Base-by-base conservation (phyloP, 2,888 invertebrate genomes). In the Sesia bembeciformis region DNA sequence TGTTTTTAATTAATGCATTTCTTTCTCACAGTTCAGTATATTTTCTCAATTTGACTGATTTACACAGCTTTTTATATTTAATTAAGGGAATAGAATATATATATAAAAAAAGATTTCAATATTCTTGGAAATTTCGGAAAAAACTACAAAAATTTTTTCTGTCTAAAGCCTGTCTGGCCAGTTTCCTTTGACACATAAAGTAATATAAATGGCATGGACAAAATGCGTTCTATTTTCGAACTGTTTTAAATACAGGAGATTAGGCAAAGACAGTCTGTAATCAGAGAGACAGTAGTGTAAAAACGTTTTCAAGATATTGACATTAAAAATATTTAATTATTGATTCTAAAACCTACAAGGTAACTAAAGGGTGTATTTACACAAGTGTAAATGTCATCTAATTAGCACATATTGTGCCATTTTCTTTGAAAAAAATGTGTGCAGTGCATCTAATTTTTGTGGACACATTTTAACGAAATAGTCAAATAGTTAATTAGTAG, bases 401-500 rank as follows among this genome's bases (percentile, higher is more conserved):
- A 3, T 42, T 6, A 38, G 50, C 50, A 50, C 78, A 78, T 79
- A 62, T 52, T 53, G 81, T 84, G 86, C 84, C 81, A 80, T 83
- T 67, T 58, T 56, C 59, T 57, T 46, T 38, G 3, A 38, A 3
- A 2, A 5, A 61, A 66, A 68, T 62, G 69, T 72, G 76, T 75
- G 68, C 40, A 71, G 68, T 59, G 49, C 58, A 62, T 40, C 23
- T 53, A 54, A 57, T 69, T 70, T 70, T 69, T 64, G 65, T 63
- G 65, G 65, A 63, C 65, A 67, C 74, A 74, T 7, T 38, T 50
- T 69, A 72, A 70, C 63, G 61, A 71, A 80, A 84, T 87, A 87
- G 85, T 83, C 77, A 84, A 82, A 85, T 87, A 86, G 84, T 72
- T 78, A 67, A 81, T 76, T 76, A 75, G 78, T 87, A 87, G 86